A percentile compares a stretch with the other conserved stretches of the same genome.
Evolutionary conservation across 2,888 invertebrate species (phyloP).

Genomic region (Mongoloraphidia duomilia): DNA sequence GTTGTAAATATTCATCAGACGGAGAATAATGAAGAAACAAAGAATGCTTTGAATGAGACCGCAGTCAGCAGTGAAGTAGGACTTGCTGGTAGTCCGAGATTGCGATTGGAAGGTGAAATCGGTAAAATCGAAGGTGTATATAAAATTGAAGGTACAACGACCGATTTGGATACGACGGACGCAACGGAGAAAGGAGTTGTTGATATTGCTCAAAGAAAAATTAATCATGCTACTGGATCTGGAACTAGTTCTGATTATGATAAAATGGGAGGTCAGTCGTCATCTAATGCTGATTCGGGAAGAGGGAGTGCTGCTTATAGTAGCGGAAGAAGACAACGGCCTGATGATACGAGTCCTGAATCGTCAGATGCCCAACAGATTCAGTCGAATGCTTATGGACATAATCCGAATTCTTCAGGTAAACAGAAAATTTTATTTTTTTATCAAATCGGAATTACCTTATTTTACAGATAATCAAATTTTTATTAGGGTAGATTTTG

Average conservation of each 20-base stretch:
- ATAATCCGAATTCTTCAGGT: not conserved
- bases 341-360: conserved; percentile 43
- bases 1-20: conserved; percentile 8
- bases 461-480: no score
- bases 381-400: conserved; percentile 9
- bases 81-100: conserved; percentile 25
- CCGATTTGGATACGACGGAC: conserved; percentile 30
- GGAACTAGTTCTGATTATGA: conserved; percentile 60
- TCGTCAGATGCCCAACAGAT: conserved; percentile 35
- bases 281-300: conserved; percentile 63
- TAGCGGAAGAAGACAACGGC: conserved; percentile 47
- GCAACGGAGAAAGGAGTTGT: conserved; percentile 32
- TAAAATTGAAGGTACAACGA: conserved; percentile 34
- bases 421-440: no score
- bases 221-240: conserved; percentile 31
- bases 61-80: conserved; percentile 17
- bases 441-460: no score
- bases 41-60: conserved; percentile 9
- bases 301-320: conserved; percentile 70
- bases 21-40: conserved; percentile 8
- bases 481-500: no score
- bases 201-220: conserved; percentile 36
- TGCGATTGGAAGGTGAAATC: conserved; percentile 22
- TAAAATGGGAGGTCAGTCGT: conserved; percentile 55
- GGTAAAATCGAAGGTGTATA: conserved; percentile 40